Percentiles rank a stretch among this genome's conserved stretches.
phyloP scores from a whole-genome alignment of 2,888 invertebrate genomes.

The Machimus rusticus region DNA sequence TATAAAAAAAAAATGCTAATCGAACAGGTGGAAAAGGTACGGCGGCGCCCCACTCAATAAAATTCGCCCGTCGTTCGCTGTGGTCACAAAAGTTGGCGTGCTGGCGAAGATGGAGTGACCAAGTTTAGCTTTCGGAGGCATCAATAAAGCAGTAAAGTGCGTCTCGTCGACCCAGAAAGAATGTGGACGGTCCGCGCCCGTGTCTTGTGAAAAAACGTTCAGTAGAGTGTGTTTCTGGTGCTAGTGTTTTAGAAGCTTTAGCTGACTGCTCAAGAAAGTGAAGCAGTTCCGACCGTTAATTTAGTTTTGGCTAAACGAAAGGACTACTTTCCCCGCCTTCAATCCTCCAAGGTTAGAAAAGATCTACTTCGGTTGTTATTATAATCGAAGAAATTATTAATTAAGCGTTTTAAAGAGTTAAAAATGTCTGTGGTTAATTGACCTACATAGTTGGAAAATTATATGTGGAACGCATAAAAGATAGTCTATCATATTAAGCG shows the following conservation, averaged over 20 bases:
- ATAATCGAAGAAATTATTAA: neutral
- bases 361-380: neutral
- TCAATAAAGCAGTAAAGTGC: neutral
- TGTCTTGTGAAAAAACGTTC: neutral
- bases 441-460: neutral
- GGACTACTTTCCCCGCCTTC: neutral
- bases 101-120: neutral
- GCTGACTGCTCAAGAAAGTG: neutral
- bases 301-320: neutral
- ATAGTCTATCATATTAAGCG: neutral
- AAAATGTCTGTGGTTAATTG: neutral
- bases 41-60: neutral
- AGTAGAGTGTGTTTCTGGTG: neutral
- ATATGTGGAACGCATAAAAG: neutral
- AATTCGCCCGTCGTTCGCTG: neutral
- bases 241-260: neutral
- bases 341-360: neutral
- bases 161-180: neutral
- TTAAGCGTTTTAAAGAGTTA: neutral
- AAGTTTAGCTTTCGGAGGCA: neutral
- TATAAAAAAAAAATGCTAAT: neutral
- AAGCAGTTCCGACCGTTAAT: neutral
- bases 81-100: neutral
- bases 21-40: conserved; percentile 9
- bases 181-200: neutral